These are phyloP conservation scores for Danio choprae DNA, from an alignment of 2,797 vertebrate species.

Conservation along the genomic window DNA sequence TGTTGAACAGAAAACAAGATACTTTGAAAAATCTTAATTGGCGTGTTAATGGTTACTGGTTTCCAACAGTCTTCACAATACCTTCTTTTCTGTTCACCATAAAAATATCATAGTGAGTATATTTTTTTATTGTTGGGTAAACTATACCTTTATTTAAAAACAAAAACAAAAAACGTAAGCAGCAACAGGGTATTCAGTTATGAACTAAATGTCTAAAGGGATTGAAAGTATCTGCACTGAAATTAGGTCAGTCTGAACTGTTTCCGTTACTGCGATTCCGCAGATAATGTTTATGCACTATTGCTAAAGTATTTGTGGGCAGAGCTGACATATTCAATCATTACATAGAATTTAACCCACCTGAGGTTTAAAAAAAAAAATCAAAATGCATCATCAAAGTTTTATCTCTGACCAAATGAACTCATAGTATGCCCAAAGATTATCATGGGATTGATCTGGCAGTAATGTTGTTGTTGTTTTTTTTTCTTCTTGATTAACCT, in stretches of 20 bases:
- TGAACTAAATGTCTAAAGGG: too few relatives aligned
- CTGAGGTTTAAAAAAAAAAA: neutral
- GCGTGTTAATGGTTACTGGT: too few relatives aligned
- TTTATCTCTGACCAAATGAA: neutral
- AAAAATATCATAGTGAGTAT: too few relatives aligned
- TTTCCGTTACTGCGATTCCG: neutral
- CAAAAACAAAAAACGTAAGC: neutral
- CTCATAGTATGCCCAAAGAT: neutral
- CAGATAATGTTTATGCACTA: neutral
- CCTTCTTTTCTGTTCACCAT: too few relatives aligned
- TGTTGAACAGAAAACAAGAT: too few relatives aligned
- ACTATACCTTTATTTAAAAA: neutral
- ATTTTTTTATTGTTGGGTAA: too few relatives aligned
- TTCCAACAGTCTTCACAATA: too few relatives aligned
- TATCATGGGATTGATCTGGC: neutral
- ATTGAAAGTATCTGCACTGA: neutral
- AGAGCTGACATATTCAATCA: neutral
- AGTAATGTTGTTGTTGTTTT: neutral
- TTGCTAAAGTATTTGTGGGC: neutral
- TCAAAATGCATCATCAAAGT: neutral
- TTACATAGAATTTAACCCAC: neutral
- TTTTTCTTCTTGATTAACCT: neutral
- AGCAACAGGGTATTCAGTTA: neutral
- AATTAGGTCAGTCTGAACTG: neutral
- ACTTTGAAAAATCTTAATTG: too few relatives aligned